Conservation (phyloP, 2,797 vertebrate genomes). For the Hyperoplus immaculatus region DNA sequence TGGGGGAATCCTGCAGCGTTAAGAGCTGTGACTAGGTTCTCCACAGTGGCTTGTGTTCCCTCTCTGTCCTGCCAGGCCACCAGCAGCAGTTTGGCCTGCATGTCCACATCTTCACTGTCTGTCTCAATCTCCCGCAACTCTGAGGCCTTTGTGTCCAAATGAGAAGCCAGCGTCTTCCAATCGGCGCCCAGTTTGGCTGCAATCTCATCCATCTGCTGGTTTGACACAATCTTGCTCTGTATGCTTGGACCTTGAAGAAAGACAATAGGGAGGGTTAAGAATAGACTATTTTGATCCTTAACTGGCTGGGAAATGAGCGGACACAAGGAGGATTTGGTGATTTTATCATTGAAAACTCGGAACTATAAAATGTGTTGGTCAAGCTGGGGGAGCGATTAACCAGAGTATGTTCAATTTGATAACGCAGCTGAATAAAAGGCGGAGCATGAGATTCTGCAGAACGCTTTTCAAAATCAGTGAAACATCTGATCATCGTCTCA, state of each 20-base stretch:
- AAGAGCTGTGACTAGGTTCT: constrained; percentile 89
- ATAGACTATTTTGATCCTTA: neutral
- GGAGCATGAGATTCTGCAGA: too few species aligned
- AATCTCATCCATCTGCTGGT: constrained; percentile 93
- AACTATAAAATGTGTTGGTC: neutral
- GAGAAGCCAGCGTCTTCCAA: constrained; percentile 92
- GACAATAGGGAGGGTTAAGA: constrained; percentile 7
- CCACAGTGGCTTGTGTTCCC: constrained; percentile 89
- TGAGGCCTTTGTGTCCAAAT: constrained; percentile 93
- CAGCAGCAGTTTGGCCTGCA: constrained; percentile 96
- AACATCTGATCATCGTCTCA: too few species aligned
- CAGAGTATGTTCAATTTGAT: neutral
- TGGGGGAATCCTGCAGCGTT: constrained; percentile 88
- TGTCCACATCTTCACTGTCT: constrained; percentile 93
- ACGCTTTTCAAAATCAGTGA: too few species aligned
- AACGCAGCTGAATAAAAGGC: too few species aligned
- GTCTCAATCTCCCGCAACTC: constrained; percentile 94
- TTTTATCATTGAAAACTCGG: neutral
- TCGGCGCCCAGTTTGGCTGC: constrained; percentile 91
- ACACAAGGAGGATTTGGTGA: neutral
- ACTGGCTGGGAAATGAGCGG: neutral
- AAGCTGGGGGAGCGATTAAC: neutral
- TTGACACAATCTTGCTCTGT: constrained; percentile 91
- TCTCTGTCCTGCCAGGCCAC: constrained; percentile 98
- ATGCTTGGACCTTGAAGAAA: constrained; percentile 90